Conservation (phyloP, 2,888 invertebrate species). For the Drosophila pegasa region DNA sequence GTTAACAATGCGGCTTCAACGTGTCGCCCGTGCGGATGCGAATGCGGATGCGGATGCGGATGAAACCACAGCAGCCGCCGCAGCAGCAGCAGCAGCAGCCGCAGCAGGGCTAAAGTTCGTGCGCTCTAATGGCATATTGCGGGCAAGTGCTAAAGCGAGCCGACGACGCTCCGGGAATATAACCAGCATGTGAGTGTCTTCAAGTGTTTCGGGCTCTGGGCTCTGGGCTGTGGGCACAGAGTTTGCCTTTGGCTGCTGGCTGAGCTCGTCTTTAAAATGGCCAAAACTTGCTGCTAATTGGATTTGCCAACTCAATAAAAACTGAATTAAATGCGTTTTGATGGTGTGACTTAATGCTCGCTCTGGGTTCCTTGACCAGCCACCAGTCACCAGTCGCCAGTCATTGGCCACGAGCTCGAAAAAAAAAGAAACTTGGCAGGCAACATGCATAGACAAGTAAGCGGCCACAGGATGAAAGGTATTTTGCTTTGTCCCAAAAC, state of each 20-base stretch:
- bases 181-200: constrained; percentile 40
- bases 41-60: constrained; percentile 45
- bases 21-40: constrained; percentile 69
- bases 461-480: constrained; percentile 34
- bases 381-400: constrained; percentile 7
- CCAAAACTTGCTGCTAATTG: constrained; percentile 71
- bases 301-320: constrained; percentile 79
- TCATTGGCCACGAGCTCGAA: constrained; percentile 4
- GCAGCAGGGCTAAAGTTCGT: constrained; percentile 61
- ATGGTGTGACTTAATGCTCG: constrained; percentile 68
- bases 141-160: constrained; percentile 63
- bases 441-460: constrained; percentile 63
- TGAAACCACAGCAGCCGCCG: constrained; percentile 27
- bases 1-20: constrained; percentile 81
- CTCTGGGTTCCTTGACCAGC: constrained; percentile 63
- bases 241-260: constrained; percentile 1
- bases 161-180: constrained; percentile 45
- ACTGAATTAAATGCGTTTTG: constrained; percentile 72
- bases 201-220: constrained; percentile 26
- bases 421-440: constrained; percentile 52
- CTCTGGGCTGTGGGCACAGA: constrained; percentile 7
- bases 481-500: constrained; percentile 47
- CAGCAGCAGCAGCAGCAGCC: constrained; percentile 35
- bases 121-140: constrained; percentile 69
- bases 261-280: constrained; percentile 60